Evolutionary conservation across 2,888 invertebrate species (phyloP), one percentile per base, ranked within the genome.

Genomic region (Cecidostiba fungosa): DNA sequence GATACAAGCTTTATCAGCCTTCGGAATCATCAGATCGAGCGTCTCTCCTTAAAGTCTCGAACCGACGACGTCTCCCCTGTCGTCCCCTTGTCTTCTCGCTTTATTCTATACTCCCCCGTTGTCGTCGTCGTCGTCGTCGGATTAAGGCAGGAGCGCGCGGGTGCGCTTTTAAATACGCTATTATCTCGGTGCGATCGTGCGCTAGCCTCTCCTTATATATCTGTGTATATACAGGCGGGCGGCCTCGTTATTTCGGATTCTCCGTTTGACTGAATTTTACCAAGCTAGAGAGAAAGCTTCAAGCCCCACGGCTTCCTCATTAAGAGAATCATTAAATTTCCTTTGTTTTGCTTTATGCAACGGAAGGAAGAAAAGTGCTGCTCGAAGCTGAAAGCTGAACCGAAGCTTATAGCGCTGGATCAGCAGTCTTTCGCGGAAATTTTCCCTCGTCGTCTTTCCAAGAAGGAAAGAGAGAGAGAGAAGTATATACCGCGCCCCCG

Each of bases 231-330:
- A 29, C 19, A 32, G 69, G 39, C 43, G 19, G 29, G n/a, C 62
- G 6, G 26, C 81, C 84, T 84, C 84, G 84, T 84, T 84, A 84
- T 84, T 84, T 84, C 74, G 84, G 50, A 84, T 69, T 76, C 47
- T 66, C 39, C 36, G 59, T 59, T 43, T n/a, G 43, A 26, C n/a
- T 32, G 62, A 73, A 69, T 82, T 74, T 74, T 12, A 26, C 73
- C 47, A 14, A 29, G 47, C 19, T 3, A 8, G 62, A 62, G 12
- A 12, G 26, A 26, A 5, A n/a, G 36, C 39, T 59, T 23, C n/a
- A 6, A 23, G n/a, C 50, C 50, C 23, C 54, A 29, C 23, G 6
- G 36, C n/a, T 54, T n/a, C 69, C 84, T 84, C 84, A 79, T 84
- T 84, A 84, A 59, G 70, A 29, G 76, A 80, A 79, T 80, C 84